These are phyloP conservation scores for Allolobophora icterica DNA, from an alignment of 2,888 invertebrate species.

Conservation along the genomic window DNA sequence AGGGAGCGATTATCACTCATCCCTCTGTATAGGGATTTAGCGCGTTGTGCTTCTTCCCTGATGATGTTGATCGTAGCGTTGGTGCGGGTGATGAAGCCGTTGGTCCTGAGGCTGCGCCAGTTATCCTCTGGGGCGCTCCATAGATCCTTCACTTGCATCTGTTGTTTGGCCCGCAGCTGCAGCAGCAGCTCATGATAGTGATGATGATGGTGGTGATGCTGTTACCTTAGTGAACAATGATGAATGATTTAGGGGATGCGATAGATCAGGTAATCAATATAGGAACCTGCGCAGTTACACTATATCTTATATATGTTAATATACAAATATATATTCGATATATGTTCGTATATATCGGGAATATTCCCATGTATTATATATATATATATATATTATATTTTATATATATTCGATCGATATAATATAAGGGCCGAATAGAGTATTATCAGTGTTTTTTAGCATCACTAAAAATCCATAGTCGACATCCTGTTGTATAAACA, in stretches of 20 bases:
- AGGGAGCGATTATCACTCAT: no score
- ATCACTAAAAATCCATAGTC: no score
- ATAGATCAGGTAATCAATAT: not conserved
- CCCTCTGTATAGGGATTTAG: no score
- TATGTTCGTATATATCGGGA: not conserved
- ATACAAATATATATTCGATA: not conserved
- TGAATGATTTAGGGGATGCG: not conserved
- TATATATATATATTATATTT: not conserved
- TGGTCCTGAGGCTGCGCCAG: not conserved
- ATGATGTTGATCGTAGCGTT: not conserved
- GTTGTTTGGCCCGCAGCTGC: not conserved
- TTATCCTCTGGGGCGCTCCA: not conserved
- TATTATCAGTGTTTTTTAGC: no score
- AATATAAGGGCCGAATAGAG: not conserved
- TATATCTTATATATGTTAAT: no score
- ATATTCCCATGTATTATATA: no score
- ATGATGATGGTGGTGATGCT: no score
- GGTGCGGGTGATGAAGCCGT: not conserved
- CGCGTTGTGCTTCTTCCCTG: not conserved
- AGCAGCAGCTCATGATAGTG: not conserved
- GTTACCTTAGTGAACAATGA: not conserved
- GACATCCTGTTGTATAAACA: no score
- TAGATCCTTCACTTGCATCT: not conserved
- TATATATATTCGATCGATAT: not conserved
- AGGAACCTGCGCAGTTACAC: not conserved